Evolutionary conservation across 1,140 invertebrate genomes (phyloP).

Genomic region (Adelges cooleyi): DNA sequence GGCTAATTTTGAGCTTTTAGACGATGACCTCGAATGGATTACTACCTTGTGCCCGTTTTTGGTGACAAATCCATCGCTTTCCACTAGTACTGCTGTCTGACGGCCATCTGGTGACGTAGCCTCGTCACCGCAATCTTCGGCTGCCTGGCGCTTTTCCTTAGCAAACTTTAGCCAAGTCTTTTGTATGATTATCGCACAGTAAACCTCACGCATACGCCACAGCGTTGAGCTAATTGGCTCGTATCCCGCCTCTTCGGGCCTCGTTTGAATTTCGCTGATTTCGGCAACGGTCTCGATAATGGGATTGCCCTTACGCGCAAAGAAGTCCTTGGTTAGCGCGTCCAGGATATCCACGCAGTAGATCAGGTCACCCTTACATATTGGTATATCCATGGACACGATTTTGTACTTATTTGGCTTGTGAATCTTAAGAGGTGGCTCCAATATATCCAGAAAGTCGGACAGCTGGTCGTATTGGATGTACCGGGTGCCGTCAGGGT

Average conservation of each 20-base stretch:
- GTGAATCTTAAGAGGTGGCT: slow-evolving; percentile 87
- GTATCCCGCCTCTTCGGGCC: slow-evolving; percentile 75
- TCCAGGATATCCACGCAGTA: slow-evolving; percentile 97
- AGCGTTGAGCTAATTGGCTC: slow-evolving; percentile 85
- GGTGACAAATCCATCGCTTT: slow-evolving; percentile 65
- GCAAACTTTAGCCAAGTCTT: slow-evolving; percentile 77
- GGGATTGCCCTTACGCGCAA: slow-evolving; percentile 80
- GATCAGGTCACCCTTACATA: slow-evolving; percentile 91
- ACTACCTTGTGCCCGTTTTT: slow-evolving; percentile 80
- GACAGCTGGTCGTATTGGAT: slow-evolving; percentile 86
- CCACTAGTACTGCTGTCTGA: slow-evolving; percentile 67
- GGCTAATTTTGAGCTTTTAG: slow-evolving; percentile 62
- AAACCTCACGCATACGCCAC: slow-evolving; percentile 89
- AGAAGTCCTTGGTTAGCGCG: slow-evolving; percentile 90
- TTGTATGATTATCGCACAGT: slow-evolving; percentile 88
- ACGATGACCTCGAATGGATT: slow-evolving; percentile 72
- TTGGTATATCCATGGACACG: slow-evolving; percentile 95
- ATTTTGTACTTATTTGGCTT: slow-evolving; percentile 99
- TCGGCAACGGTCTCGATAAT: slow-evolving; percentile 82
- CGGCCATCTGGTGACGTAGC: slow-evolving; percentile 39
- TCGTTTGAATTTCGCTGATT: slow-evolving; percentile 55
- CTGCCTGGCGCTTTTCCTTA: slow-evolving; percentile 40
- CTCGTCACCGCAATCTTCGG: slow-evolving; percentile 37
- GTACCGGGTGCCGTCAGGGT: slow-evolving; percentile 94
- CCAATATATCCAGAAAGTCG: slow-evolving; percentile 87